phyloP scores from a whole-genome alignment of 2,888 invertebrate species.

The Philereme transversata region DNA sequence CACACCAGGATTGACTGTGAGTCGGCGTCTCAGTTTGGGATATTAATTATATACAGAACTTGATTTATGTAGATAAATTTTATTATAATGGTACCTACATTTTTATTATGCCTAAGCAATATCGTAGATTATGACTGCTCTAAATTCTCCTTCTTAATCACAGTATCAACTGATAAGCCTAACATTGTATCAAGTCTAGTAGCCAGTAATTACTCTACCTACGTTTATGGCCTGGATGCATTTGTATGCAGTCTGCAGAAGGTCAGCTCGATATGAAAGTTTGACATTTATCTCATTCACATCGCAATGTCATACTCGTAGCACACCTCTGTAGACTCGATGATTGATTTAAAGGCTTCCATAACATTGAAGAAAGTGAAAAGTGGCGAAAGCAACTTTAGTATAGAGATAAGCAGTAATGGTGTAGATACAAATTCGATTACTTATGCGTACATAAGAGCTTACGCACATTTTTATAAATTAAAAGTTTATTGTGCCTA shows the following conservation, averaged over 20 bases:
- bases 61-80: too few species aligned
- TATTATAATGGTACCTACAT: too few species aligned
- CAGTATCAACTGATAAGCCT: background rate
- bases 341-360: background rate
- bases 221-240: constrained; percentile 18
- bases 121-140: background rate
- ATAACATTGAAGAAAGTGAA: too few species aligned
- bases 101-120: too few species aligned
- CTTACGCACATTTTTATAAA: too few species aligned
- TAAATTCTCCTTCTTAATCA: background rate
- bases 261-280: constrained; percentile 48
- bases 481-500: too few species aligned
- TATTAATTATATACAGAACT: background rate
- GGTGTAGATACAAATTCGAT: too few species aligned
- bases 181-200: background rate
- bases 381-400: too few species aligned
- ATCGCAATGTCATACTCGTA: constrained; percentile 23
- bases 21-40: too few species aligned
- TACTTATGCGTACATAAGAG: too few species aligned
- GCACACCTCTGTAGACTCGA: constrained; percentile 19
- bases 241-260: constrained; percentile 31
- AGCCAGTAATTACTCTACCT: constrained; percentile 11
- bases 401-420: too few species aligned
- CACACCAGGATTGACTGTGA: too few species aligned
- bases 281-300: constrained; percentile 42